Evolutionary conservation across 2,113 vertebrate species (phyloP).

Genomic region (Plectropomus leopardus): DNA sequence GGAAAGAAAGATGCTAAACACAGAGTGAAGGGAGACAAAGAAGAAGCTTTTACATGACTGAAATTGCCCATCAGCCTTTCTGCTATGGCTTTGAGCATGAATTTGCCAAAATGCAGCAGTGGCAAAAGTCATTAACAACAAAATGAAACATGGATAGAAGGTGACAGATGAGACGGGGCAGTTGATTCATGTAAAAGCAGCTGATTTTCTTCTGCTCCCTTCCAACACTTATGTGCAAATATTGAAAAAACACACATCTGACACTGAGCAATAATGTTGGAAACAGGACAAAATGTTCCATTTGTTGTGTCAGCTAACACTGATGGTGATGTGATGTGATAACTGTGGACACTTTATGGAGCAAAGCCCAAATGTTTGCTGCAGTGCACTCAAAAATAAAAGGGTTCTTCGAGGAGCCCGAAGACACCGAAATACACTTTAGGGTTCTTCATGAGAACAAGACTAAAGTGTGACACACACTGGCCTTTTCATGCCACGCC

Average conservation of each 20-base stretch:
- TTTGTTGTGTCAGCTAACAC: conserved; percentile 29
- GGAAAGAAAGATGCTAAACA: conserved; percentile 52
- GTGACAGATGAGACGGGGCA: conserved; percentile 23
- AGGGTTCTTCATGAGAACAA: neutral
- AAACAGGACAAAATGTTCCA: conserved; percentile 31
- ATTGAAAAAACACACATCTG: conserved; percentile 53
- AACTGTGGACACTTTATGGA: conserved; percentile 12
- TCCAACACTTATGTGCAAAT: conserved; percentile 45
- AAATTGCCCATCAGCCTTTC: conserved; percentile 61
- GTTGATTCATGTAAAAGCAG: conserved; percentile 57
- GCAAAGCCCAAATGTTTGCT: conserved; percentile 31
- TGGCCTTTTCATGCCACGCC: conserved; percentile 13
- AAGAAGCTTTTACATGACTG: conserved; percentile 68
- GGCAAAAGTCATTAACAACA: conserved; percentile 4
- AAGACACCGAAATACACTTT: conserved; percentile 9
- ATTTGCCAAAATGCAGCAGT: conserved; percentile 33
- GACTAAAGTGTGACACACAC: conserved; percentile 37
- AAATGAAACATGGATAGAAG: conserved; percentile 17
- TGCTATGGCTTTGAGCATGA: conserved; percentile 38
- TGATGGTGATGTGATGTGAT: conserved; percentile 32
- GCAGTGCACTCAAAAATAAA: neutral
- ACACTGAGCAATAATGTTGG: conserved; percentile 17
- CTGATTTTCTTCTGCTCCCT: conserved; percentile 49
- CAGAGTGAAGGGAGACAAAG: conserved; percentile 52
- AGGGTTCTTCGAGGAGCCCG: neutral